Base-by-base conservation (phyloP, 2,113 vertebrate species). In the Egretta garzetta region DNA sequence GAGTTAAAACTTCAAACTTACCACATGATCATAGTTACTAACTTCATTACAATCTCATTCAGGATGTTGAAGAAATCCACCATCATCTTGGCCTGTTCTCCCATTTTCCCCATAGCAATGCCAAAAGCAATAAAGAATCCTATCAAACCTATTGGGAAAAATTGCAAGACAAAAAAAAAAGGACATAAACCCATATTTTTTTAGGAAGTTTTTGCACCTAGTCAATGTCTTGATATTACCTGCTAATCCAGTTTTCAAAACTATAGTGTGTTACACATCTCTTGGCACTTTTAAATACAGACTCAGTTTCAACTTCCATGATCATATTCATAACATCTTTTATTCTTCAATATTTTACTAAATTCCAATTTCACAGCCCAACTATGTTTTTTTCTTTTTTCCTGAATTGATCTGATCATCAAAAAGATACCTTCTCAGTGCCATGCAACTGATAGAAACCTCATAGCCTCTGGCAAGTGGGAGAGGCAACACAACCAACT, bases 121-220 rank as follows among this genome's bases (percentile, higher is more conserved):
- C 99, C 99, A 97, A 99, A 99, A 91, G 99, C 99, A 97, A 99
- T 99, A 98, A 99, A 99, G 98, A 99, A 99, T 96, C 99, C 99
- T 98, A 99, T 99, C 96, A 99, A 93, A 97, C 99, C 99, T 99
- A 98, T 93, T 79, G 85, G 89, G 86, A 17, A 63, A 77, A 96
- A 97, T 39, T 63, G 97, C 86, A 98, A 94, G 56, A 97, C 71
- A 97, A 75, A 68, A 70, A 79, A 66, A 23, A 49, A 71, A 12
- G 24, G 8, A 55, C 4, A 3, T 62, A 35, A 94, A 79, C 2
- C 5, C 16, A 75, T 5, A 14, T 3, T 12, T 80, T 71, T 68
- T 93, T 45, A 88, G 39, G 26, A 86, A 87, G 35, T 2, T 71
- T 80, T 72, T 82, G 27, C 23, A 87, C 12, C 23, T 71, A 35